Base-by-base conservation (phyloP, 2,113 vertebrate genomes). In the Lycaon pictus region DNA sequence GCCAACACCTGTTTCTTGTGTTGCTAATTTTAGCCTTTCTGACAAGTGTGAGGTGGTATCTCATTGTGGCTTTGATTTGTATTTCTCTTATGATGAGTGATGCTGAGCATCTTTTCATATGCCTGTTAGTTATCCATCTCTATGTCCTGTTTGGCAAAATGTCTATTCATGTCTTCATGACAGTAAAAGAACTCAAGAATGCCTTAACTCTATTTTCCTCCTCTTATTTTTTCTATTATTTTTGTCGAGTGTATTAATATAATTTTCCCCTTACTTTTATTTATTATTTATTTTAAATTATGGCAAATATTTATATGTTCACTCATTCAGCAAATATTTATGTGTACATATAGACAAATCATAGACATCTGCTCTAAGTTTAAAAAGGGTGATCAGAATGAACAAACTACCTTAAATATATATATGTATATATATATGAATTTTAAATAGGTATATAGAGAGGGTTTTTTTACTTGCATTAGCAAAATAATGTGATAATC, bases 261-360 rank as follows among this genome's bases (percentile, higher is more conserved):
- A 43, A 43, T 6, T 69, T 82, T 35, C 16, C 12, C 7, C 71
- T 67, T 56, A n/a, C 7, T 65, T 51, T 63, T 77, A 63, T 7
- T 79, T 53, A 63, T 53, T 85, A n/a, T n/a, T 89, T 62, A 7
- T 32, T 79, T 76, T 1, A 1, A 79, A 51, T 55, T 83, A 58
- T 15, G 16, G 22, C 43, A 88, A 72, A 69, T 95, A 76, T 48
- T 88, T 91, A 69, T 79, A 84, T 32, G 53, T 82, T 55, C 32
- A 76, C 80, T 85, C n/a, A 55, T 87, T 89, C 32, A 72, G 43
- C 79, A 98, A 94, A 56, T 79, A 88, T 84, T 74, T 67, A 15
- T 90, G 29, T 79, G n/a, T 63, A 71, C 32, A 11, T 51, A 32
- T 20, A 69, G 63, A 7, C 16, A 60, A 65, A 87, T 48, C 11